These are phyloP conservation scores for Phalanger gymnotis DNA, from an alignment of 2,797 vertebrate genomes.

Conservation along the genomic window DNA sequence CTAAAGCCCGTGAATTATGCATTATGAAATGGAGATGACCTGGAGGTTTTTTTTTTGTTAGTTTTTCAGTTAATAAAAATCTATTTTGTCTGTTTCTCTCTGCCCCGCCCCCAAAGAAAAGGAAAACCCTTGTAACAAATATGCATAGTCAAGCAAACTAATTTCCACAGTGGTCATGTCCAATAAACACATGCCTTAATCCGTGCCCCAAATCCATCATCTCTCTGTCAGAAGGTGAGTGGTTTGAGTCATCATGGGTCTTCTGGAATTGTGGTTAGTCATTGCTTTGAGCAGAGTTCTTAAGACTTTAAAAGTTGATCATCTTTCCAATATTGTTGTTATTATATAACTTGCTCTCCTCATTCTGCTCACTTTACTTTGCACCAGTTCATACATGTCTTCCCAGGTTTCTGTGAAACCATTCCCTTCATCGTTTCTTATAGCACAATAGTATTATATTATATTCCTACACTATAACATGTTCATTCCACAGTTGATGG, in stretches of 20 bases:
- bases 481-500: background rate
- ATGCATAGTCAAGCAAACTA: background rate
- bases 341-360: background rate
- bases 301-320: background rate
- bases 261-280: background rate
- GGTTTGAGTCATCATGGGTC: background rate
- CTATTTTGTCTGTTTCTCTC: background rate
- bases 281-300: background rate
- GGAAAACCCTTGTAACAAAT: background rate
- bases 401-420: background rate
- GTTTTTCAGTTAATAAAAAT: background rate
- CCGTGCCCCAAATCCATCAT: background rate
- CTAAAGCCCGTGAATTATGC: too few species aligned
- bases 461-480: background rate
- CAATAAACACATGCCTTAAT: background rate
- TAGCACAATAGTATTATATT: background rate
- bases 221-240: background rate
- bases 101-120: background rate
- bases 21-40: too few species aligned
- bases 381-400: background rate
- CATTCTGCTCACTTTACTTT: background rate
- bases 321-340: background rate
- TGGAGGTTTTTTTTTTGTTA: background rate
- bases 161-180: background rate
- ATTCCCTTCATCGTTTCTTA: background rate